Conservation (phyloP, 1,140 invertebrate species). For the Drosophila kohkoa region DNA sequence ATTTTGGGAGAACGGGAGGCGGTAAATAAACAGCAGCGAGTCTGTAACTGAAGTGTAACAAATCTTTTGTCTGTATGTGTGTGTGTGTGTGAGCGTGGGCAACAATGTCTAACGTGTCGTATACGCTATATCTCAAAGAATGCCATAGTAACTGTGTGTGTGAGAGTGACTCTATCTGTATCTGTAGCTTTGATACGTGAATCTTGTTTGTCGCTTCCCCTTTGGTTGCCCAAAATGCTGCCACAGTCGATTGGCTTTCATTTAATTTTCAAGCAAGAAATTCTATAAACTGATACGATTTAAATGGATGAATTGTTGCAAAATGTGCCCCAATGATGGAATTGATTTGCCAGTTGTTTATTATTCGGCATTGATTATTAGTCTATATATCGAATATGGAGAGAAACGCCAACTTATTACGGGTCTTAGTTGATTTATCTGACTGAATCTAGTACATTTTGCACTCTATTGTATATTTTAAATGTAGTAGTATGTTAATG, state of each 20-base stretch:
- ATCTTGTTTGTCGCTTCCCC: slow-evolving; percentile 1
- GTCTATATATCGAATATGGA: no score
- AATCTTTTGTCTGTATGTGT: slow-evolving; percentile 50
- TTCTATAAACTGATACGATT: neutral
- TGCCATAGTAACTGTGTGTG: neutral
- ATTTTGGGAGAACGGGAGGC: slow-evolving; percentile 1
- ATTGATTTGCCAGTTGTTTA: neutral
- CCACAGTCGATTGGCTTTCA: slow-evolving; percentile 57
- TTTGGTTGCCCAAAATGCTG: slow-evolving; percentile 47
- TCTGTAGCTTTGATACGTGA: neutral
- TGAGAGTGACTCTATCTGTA: slow-evolving; percentile 15
- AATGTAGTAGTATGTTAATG: no score
- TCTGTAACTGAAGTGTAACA: slow-evolving; percentile 57
- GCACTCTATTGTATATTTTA: no score
- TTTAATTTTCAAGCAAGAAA: slow-evolving; percentile 16
- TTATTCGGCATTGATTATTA: neutral
- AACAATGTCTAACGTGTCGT: slow-evolving; percentile 32
- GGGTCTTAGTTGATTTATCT: no score
- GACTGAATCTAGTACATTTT: no score
- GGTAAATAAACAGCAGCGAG: slow-evolving; percentile 52
- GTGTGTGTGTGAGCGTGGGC: neutral
- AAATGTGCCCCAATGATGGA: neutral
- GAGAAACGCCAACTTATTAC: no score
- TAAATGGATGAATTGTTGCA: neutral
- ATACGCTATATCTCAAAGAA: slow-evolving; percentile 35